Evolutionary conservation across 2,113 vertebrate genomes (phyloP), one percentile per base, ranked within the genome.

Genomic region (Saccopteryx bilineata): DNA sequence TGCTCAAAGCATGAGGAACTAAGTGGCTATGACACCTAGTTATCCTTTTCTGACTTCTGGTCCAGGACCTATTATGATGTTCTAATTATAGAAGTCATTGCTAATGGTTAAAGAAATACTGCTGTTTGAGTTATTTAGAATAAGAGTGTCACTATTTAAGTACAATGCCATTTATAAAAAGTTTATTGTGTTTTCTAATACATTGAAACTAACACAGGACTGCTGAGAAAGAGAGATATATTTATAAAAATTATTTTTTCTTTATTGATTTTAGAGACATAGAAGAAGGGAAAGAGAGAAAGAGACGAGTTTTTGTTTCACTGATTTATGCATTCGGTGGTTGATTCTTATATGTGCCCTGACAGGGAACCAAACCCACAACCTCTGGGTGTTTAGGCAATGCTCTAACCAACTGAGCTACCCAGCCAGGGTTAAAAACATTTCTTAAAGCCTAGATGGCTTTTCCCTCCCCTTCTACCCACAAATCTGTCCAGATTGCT

Each of bases 71-170:
- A 28, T 93, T 91, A 87, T 48, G 24, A 50, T 0, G 0, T 48
- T 78, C 56, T 94, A 91, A 95, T 95, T 93, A 93, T 71, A 92
- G 61, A 89, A 72, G 48, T 52, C 69, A 91, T 68, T 61, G 81
- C 68, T 83, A 93, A 85, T 86, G 33, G 58, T 33, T 87, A 81
- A 91, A 93, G 87, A 97, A 97, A 76, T 72, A 82, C 31, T 96
- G 63, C 56, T 97, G 61, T 96, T 96, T 54, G 50, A 91, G 14
- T 93, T 87, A 58, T 24, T 75, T 28, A 23, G 9, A 58, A 54
- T 76, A 65, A 65, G 11, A 74, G n/a, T n/a, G 31, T 78, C 39
- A 58, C 56, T 39, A 23, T 58, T 83, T n/a, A 90, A 91, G 80
- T 69, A 24, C 58, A 58, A 0, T 76, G 15, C 60, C 33, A n/a